Percentiles rank a stretch among this genome's conserved stretches.
These are phyloP conservation scores for Pediacus dermestoides DNA, from an alignment of 2,888 invertebrate species.

Conservation along the genomic window DNA sequence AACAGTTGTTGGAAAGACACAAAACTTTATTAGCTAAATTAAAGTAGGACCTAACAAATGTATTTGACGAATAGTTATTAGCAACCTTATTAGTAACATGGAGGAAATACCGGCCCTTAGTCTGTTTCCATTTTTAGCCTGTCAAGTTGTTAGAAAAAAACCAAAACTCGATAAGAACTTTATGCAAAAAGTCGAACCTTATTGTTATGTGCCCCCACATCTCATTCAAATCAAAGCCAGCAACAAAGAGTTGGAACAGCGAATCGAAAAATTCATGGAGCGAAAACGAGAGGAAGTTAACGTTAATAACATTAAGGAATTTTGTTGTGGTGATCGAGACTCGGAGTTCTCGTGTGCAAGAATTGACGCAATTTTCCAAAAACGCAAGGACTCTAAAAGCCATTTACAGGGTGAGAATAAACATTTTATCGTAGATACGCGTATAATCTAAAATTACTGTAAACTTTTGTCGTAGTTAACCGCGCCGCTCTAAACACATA, in stretches of 20 bases:
- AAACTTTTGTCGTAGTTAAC: conserved; percentile 55
- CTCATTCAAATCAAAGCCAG: conserved; percentile 69
- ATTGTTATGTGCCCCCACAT: conserved; percentile 47
- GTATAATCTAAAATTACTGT: not conserved
- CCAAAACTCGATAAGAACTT: no score
- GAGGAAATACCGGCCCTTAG: no score
- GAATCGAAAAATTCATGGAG: conserved; percentile 72
- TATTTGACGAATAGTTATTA: no score
- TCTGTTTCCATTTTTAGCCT: conserved; percentile 26
- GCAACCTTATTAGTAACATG: no score
- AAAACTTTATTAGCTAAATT: no score
- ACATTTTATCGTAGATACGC: conserved; percentile 2
- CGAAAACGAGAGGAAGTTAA: conserved; percentile 74
- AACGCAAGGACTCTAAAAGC: conserved; percentile 70
- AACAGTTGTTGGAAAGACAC: no score
- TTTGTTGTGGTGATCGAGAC: conserved; percentile 54
- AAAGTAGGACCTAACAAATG: no score
- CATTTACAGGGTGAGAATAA: conserved; percentile 69
- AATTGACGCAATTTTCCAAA: conserved; percentile 68
- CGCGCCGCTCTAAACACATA: conserved; percentile 67
- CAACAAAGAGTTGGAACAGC: conserved; percentile 60
- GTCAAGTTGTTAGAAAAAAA: no score
- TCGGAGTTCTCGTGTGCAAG: conserved; percentile 68
- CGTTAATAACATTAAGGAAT: conserved; percentile 70
- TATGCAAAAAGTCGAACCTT: conserved; percentile 39